Percentiles rank a stretch among this genome's conserved stretches.
Conservation (phyloP, 37 sponge, comb jelly and placozoan genomes). For the Agelas oroides region DNA sequence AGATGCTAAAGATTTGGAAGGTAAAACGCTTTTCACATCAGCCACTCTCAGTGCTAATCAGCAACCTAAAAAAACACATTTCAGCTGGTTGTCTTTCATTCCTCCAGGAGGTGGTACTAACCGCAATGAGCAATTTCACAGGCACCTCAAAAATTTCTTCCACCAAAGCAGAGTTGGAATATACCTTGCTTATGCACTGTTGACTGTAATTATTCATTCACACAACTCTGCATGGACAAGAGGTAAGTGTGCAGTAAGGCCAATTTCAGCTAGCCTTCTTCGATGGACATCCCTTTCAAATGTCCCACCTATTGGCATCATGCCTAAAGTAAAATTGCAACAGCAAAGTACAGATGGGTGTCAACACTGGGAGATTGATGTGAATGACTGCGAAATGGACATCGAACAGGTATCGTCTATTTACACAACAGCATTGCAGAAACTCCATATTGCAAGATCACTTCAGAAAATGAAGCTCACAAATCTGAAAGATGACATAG, state of each 20-base stretch:
- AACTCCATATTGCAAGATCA: no score
- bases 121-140: slow-evolving; percentile 10
- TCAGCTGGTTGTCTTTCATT: slow-evolving; percentile 26
- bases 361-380: no score
- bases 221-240: not conserved
- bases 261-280: no score
- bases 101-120: slow-evolving; percentile 30
- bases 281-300: no score
- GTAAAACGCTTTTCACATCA: not conserved
- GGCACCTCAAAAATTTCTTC: not conserved
- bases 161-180: slow-evolving; percentile 29
- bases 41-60: not conserved
- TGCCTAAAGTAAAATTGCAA: no score
- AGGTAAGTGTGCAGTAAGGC: not conserved
- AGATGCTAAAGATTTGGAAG: not conserved
- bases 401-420: no score
- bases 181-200: slow-evolving; percentile 33
- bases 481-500: no score
- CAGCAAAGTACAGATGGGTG: no score
- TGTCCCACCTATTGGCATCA: no score
- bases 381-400: no score
- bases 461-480: no score
- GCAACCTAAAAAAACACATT: slow-evolving; percentile 35
- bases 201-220: slow-evolving; percentile 22
- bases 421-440: no score